Evolutionary conservation across 2,113 vertebrate genomes (phyloP).

Genomic region (Geothlypis trichas): DNA sequence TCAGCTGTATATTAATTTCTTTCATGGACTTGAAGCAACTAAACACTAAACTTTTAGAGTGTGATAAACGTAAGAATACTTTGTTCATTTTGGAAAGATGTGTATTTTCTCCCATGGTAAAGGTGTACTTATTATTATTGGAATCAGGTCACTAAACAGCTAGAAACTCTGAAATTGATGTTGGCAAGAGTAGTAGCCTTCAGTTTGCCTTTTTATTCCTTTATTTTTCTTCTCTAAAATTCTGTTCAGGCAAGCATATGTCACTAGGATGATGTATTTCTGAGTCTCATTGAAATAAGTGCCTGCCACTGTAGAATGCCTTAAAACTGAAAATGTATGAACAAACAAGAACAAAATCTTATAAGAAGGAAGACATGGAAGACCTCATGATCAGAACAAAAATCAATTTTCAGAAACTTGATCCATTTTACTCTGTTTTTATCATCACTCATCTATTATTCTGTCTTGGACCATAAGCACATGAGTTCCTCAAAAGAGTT

Average conservation of each 20-base stretch:
- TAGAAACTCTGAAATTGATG: neutral
- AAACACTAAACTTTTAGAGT: neutral
- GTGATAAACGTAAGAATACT: neutral
- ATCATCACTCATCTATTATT: neutral
- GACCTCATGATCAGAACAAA: neutral
- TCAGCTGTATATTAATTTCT: neutral
- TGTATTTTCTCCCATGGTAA: neutral
- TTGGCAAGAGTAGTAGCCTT: neutral
- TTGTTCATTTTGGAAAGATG: neutral
- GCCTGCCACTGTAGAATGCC: neutral
- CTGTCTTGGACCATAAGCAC: neutral
- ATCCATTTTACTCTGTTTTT: neutral
- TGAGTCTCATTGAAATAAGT: neutral
- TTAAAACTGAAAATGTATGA: neutral
- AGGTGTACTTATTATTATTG: neutral
- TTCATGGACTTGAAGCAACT: neutral
- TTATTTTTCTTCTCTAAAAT: neutral
- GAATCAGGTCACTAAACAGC: neutral
- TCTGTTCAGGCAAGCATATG: neutral
- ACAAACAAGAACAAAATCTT: neutral
- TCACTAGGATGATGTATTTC: neutral
- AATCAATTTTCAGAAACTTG: neutral
- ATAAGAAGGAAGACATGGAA: neutral
- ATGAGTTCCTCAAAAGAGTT: neutral
- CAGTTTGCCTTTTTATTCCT: rapidly evolving